Evolutionary conservation across 2,888 invertebrate species (phyloP).

Genomic region (Macrophya alboannulata): DNA sequence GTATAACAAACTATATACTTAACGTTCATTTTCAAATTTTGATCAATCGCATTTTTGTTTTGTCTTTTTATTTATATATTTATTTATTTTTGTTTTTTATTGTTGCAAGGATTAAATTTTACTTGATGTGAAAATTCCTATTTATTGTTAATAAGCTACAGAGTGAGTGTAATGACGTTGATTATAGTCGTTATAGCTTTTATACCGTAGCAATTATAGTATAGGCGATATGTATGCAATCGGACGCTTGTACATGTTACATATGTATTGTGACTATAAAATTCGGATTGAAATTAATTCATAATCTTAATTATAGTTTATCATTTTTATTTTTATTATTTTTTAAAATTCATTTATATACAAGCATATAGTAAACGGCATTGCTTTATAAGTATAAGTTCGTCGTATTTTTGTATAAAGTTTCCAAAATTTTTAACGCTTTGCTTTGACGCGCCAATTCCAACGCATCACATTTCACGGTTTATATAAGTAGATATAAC

Average conservation of each 20-base stretch:
- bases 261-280: background rate
- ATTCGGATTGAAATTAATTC: background rate
- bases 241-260: background rate
- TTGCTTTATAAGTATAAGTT: background rate
- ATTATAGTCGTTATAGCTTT: slow-evolving; percentile 38
- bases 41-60: background rate
- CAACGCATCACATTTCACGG: background rate
- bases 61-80: too few relatives aligned
- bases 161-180: slow-evolving; percentile 16
- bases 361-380: background rate
- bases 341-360: background rate
- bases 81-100: background rate
- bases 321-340: too few relatives aligned
- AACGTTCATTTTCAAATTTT: background rate
- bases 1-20: background rate
- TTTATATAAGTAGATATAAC: background rate
- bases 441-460: background rate
- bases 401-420: slow-evolving; percentile 2
- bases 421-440: background rate
- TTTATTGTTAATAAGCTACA: background rate
- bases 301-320: background rate
- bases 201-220: slow-evolving; percentile 33
- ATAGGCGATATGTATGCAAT: background rate
- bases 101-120: background rate
- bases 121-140: slow-evolving; percentile 19